Evolutionary conservation across 92 coral and sea anemone species (phyloP), one percentile per base, ranked within the genome.

Genomic region (Umimayanthus kanabou): DNA sequence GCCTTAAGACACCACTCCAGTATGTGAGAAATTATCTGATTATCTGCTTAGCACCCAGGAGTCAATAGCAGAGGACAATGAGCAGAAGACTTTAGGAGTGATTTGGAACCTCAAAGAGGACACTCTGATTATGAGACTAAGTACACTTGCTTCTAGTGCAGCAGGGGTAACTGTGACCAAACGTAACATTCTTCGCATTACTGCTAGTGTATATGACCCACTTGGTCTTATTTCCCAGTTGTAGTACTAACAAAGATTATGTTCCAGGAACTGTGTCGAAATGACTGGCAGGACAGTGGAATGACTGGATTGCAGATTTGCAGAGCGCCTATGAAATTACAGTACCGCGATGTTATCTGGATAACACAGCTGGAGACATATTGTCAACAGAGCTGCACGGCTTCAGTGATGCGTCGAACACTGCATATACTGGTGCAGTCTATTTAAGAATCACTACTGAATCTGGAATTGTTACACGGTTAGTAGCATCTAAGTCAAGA

Each of bases 371-470:
- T 37, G 91, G 84, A 70, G 77, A 47, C 25, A 67, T 69, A 30
- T 39, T n/a, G 72, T 88, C 90, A 39, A 82, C 79, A 71, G 71
- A 89, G 76, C 71, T 89, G 11, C 91, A 82, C 73, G 91, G 91
- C 43, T 89, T 89, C 55, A 82, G 76, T 39, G 84, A 82, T 76
- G 87, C 88, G 33, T 89, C 88, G 6, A 80, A 89, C 16, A n/a
- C 25, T 66, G 91, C 83, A 5, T 89, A 71, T 89, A 84, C 88
- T 33, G 91, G 87, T 14, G 88, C 66, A 43, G 84, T 89, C 40
- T 89, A 89, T 67, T 84, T 88, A 16, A 73, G 90, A 80, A 80
- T 80, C 26, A 80, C 29, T 5, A 47, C 82, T 47, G 66, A 78
- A 78, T 78, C 82, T 43, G 82, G 69, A 78, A 78, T 33, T 37